A percentile compares a stretch with the other conserved stretches of the same genome.
phyloP scores from a whole-genome alignment of 2,797 vertebrate species.

The Anomalospiza imberbis region DNA sequence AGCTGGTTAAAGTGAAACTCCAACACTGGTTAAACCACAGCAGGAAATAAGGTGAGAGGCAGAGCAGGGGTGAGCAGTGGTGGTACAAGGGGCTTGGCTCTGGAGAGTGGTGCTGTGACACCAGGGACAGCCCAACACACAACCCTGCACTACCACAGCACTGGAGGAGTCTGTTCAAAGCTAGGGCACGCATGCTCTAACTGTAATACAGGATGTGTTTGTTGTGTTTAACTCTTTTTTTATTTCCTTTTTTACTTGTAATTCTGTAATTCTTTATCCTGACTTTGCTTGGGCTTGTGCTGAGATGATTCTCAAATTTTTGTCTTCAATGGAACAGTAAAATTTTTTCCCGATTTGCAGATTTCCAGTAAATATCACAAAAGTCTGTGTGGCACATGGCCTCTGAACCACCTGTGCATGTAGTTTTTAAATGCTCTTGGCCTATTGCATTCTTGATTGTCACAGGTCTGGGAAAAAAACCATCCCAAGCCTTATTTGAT shows the following conservation, averaged over 20 bases:
- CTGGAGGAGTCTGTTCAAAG: background rate
- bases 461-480: background rate
- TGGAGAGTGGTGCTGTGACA: background rate
- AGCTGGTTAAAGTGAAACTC: background rate
- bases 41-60: background rate
- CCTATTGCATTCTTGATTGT: background rate
- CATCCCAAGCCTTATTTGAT: background rate
- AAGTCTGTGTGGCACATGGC: background rate
- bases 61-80: background rate
- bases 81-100: rapidly evolving
- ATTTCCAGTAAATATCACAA: background rate
- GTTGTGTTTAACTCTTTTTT: background rate
- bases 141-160: rapidly evolving
- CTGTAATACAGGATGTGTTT: rapidly evolving
- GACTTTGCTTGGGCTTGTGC: background rate
- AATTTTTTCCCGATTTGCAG: background rate
- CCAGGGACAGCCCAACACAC: background rate
- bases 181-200: rapidly evolving
- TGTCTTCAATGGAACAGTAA: background rate
- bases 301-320: background rate
- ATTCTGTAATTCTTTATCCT: background rate
- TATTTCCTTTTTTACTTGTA: background rate
- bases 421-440: background rate
- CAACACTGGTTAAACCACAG: background rate
- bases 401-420: background rate